Evolutionary conservation across 2,797 vertebrate genomes (phyloP).

Genomic region (Eospalax fontanierii): DNA sequence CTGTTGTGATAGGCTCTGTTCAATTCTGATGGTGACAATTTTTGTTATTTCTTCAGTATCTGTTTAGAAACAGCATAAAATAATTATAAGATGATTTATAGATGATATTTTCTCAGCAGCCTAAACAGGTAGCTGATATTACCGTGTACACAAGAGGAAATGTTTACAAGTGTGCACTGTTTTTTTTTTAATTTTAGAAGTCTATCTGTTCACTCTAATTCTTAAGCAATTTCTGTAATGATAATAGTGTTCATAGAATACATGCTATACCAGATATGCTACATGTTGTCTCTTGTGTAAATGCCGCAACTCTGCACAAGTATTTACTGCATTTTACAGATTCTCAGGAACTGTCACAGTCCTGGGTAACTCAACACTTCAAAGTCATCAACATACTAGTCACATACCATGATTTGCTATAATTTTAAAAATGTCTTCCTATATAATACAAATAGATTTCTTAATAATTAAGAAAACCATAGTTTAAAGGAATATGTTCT

Average conservation of each 20-base stretch:
- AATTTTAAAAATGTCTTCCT: neutral
- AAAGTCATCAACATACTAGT: neutral
- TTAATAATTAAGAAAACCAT: slow-evolving; percentile 4
- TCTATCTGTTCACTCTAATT: slow-evolving; percentile 23
- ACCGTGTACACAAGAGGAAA: neutral
- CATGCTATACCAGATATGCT: neutral
- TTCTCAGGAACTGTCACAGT: neutral
- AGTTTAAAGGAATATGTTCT: neutral
- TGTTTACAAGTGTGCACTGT: neutral
- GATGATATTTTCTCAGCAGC: slow-evolving; percentile 63
- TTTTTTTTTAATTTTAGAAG: neutral
- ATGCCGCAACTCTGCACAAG: neutral
- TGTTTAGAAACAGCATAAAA: slow-evolving; percentile 70
- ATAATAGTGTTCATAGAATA: neutral
- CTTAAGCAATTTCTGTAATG: neutral
- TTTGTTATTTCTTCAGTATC: slow-evolving; percentile 60
- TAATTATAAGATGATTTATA: slow-evolving; percentile 75
- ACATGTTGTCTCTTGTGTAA: neutral
- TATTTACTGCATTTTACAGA: neutral
- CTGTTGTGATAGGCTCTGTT: neutral
- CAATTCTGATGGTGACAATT: slow-evolving; percentile 26
- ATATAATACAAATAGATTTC: neutral
- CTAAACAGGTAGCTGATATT: slow-evolving; percentile 61
- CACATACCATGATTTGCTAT: neutral
- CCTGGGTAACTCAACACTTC: neutral